Evolutionary conservation across 2,797 vertebrate species (phyloP).

Genomic region (Eulemur rubriventer): DNA sequence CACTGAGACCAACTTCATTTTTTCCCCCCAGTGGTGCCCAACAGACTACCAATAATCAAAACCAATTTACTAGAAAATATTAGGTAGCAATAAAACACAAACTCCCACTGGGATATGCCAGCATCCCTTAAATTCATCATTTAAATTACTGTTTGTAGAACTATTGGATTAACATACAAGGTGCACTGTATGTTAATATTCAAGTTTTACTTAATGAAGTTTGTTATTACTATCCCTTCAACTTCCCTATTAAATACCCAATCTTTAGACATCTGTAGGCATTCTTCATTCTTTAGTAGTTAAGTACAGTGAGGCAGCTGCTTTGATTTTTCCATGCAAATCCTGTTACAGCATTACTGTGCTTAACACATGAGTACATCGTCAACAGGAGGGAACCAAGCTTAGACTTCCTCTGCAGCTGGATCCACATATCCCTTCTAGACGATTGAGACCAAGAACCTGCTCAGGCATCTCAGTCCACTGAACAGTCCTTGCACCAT

Average conservation of each 20-base stretch:
- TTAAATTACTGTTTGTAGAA: constrained; percentile 40
- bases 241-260: constrained; percentile 21
- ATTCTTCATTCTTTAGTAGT: constrained; percentile 2
- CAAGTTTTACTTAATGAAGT: constrained; percentile 33
- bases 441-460: neutral
- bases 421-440: neutral
- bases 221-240: neutral
- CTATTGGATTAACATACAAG: neutral
- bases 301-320: neutral
- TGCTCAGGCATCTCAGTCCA: neutral
- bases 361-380: neutral
- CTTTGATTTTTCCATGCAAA: constrained; percentile 12
- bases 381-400: neutral
- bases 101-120: neutral
- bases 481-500: neutral
- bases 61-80: constrained; percentile 39
- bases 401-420: neutral
- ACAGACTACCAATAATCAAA: constrained; percentile 40
- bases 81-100: constrained; percentile 53
- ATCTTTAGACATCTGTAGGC: neutral
- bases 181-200: neutral
- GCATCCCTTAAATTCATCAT: constrained; percentile 1
- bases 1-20: neutral
- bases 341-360: neutral
- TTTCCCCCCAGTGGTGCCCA: neutral